A percentile compares a stretch with the other conserved stretches of the same genome.
Evolutionary conservation across 2,797 vertebrate genomes (phyloP).

Genomic region (Sebastiscus tertius): DNA sequence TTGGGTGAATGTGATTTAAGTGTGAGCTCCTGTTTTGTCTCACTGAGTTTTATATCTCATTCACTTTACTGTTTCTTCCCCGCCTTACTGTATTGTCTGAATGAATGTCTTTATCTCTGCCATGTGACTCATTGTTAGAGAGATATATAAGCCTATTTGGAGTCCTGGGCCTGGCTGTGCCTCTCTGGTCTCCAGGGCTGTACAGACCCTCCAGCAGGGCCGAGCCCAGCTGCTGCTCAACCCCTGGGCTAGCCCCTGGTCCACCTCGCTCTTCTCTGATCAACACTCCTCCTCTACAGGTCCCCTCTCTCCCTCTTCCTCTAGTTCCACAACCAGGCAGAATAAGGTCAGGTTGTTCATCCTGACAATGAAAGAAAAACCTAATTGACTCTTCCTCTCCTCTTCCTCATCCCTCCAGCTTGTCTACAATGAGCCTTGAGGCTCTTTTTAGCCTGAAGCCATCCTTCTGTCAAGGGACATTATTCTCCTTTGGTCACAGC

Average conservation of each 20-base stretch:
- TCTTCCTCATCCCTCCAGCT: conserved; percentile 61
- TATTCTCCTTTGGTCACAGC: conserved; percentile 78
- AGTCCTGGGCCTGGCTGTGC: conserved; percentile 21
- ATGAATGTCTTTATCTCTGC: conserved; percentile 54
- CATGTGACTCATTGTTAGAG: conserved; percentile 49
- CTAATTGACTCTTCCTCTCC: conserved; percentile 76
- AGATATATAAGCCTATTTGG: conserved; percentile 50
- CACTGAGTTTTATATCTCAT: conserved; percentile 57
- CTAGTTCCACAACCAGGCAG: conserved; percentile 46
- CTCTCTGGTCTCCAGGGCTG: conserved; percentile 42
- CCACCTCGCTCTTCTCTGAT: conserved; percentile 60
- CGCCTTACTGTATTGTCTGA: conserved; percentile 51
- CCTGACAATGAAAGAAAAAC: conserved; percentile 71
- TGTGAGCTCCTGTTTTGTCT: conserved; percentile 65
- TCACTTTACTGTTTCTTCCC: conserved; percentile 53
- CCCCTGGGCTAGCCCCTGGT: conserved; percentile 60
- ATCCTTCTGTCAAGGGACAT: conserved; percentile 77
- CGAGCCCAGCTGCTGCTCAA: conserved; percentile 33
- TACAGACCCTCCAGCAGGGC: conserved; percentile 48
- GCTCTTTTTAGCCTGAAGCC: conserved; percentile 74
- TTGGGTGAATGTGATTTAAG: conserved; percentile 68
- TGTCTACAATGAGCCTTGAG: conserved; percentile 76
- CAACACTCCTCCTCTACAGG: conserved; percentile 31
- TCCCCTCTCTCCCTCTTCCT: conserved; percentile 17
- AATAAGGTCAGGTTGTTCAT: conserved; percentile 64